These are phyloP conservation scores for Pararge aegeria DNA, from an alignment of 1,140 invertebrate species.

Conservation along the genomic window DNA sequence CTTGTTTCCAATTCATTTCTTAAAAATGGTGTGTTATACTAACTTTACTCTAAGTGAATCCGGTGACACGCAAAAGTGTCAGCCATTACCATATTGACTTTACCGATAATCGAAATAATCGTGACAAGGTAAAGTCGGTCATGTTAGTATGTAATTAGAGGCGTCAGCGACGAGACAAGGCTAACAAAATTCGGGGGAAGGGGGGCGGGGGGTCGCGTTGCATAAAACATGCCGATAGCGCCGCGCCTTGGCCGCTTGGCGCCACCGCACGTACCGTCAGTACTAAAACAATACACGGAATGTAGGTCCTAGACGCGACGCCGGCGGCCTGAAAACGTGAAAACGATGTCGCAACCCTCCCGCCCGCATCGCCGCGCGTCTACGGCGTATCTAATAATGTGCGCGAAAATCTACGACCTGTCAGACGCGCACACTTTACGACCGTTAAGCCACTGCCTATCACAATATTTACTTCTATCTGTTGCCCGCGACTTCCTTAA, in stretches of 20 bases:
- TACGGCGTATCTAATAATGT: slow-evolving; percentile 5
- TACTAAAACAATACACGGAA: slow-evolving; percentile 42
- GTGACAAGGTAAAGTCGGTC: slow-evolving; percentile 56
- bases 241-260: slow-evolving; percentile 38
- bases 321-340: slow-evolving; percentile 9
- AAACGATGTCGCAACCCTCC: slow-evolving; percentile 31
- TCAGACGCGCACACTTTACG: not conserved
- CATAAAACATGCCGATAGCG: slow-evolving; percentile 62
- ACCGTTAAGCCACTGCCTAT: not conserved
- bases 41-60: slow-evolving; percentile 6
- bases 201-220: slow-evolving; percentile 56
- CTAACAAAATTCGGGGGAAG: slow-evolving; percentile 62
- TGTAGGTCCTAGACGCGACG: slow-evolving; percentile 31
- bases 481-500: no score
- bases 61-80: slow-evolving; percentile 31
- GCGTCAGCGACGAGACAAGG: slow-evolving; percentile 47
- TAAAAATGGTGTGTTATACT: not conserved
- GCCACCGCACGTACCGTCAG: slow-evolving; percentile 32
- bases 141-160: slow-evolving; percentile 61
- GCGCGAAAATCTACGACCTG: not conserved
- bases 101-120: slow-evolving; percentile 57
- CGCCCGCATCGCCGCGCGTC: not conserved
- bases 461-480: not conserved
- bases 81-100: slow-evolving; percentile 42
- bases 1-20: not conserved